Evolutionary conservation across 2,888 invertebrate genomes (phyloP).

Genomic region (Amiota mariae): DNA sequence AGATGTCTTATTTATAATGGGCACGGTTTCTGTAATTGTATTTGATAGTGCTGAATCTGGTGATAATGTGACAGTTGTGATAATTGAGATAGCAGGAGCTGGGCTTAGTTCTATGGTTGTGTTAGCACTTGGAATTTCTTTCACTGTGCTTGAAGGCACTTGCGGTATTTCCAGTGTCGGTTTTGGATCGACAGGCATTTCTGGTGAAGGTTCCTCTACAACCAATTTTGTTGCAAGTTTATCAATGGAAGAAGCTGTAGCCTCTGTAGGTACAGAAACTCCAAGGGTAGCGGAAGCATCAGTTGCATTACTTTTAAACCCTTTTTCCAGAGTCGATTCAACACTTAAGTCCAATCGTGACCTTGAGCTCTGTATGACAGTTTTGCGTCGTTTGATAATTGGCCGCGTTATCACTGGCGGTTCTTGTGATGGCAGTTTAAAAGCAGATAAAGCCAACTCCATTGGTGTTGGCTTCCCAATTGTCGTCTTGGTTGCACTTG

Average conservation of each 20-base stretch:
- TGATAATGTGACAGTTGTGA: neutral
- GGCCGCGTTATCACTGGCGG: constrained; percentile 57
- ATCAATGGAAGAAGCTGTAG: no score
- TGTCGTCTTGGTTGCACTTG: neutral
- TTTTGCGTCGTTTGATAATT: constrained; percentile 64
- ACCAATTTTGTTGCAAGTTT: no score
- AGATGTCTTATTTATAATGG: neutral
- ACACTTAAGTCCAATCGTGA: constrained; percentile 14
- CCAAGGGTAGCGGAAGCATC: neutral
- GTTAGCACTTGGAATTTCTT: neutral
- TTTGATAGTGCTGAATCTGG: neutral
- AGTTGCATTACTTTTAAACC: neutral
- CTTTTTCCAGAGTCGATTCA: neutral
- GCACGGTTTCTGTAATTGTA: constrained; percentile 5
- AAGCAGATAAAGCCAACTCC: neutral
- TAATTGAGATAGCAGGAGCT: neutral
- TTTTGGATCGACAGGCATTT: no score
- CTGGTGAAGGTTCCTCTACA: no score
- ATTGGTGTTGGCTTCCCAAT: neutral
- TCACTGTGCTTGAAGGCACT: constrained; percentile 40
- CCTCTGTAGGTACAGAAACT: no score
- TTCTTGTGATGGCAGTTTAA: constrained; percentile 30
- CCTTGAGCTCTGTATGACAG: constrained; percentile 52
- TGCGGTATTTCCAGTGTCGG: constrained; percentile 38
- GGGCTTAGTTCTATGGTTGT: neutral